Evolutionary conservation across 2,797 vertebrate genomes (phyloP).

Genomic region (Holocentrus rufus): DNA sequence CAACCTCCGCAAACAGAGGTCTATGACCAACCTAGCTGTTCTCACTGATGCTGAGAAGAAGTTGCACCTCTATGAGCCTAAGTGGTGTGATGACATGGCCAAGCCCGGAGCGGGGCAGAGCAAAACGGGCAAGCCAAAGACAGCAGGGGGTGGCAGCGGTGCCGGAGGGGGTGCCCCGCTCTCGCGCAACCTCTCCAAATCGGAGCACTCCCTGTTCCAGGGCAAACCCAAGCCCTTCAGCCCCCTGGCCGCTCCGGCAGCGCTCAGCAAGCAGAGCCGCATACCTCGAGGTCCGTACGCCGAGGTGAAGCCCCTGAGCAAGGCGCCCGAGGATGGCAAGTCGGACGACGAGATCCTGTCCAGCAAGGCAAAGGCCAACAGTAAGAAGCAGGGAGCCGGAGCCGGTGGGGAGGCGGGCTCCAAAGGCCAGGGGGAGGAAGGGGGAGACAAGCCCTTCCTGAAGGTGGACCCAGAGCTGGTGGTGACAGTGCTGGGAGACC

Average conservation of each 20-base stretch:
- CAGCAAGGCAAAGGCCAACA: slow-evolving; percentile 86
- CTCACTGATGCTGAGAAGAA: slow-evolving; percentile 97
- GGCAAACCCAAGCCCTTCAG: slow-evolving; percentile 88
- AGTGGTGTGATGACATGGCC: slow-evolving; percentile 97
- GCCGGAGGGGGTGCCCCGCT: slow-evolving; percentile 80
- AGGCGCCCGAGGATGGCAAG: slow-evolving; percentile 89
- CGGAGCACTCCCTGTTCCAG: slow-evolving; percentile 95
- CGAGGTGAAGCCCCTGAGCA: slow-evolving; percentile 97
- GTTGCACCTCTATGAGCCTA: slow-evolving; percentile 94
- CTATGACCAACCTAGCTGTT: slow-evolving; percentile 95
- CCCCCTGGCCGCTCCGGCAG: slow-evolving; percentile 85
- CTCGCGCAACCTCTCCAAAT: slow-evolving; percentile 93
- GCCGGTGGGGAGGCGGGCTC: slow-evolving; percentile 77
- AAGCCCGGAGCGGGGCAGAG: slow-evolving; percentile 81
- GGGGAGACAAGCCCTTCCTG: slow-evolving; percentile 90
- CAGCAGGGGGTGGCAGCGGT: slow-evolving; percentile 70
- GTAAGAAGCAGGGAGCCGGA: slow-evolving; percentile 78
- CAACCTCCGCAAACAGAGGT: slow-evolving; percentile 95
- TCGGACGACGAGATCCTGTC: slow-evolving; percentile 95
- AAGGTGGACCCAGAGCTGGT: slow-evolving; percentile 99
- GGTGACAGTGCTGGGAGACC: slow-evolving; percentile 96
- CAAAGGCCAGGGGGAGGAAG: slow-evolving; percentile 86
- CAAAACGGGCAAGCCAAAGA: slow-evolving; percentile 82
- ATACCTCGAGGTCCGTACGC: slow-evolving; percentile 96
- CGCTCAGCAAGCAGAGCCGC: slow-evolving; percentile 89